phyloP scores from a whole-genome alignment of 2,888 invertebrate species.

The Drosophila suboccidentalis region DNA sequence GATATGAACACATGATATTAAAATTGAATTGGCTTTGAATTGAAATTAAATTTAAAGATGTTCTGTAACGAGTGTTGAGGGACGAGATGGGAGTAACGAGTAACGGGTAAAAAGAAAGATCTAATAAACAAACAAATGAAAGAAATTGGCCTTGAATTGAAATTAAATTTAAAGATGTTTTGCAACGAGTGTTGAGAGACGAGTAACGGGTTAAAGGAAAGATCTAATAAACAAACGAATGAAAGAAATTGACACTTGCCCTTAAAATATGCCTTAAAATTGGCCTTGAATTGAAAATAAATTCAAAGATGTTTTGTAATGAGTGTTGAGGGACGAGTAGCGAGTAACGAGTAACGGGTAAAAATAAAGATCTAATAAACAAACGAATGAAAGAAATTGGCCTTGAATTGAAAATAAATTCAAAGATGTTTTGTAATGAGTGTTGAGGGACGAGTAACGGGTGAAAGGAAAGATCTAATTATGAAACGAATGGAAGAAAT shows the following conservation, averaged over 20 bases:
- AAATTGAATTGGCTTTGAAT: background rate
- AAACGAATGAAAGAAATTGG: too few species aligned
- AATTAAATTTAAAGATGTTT: constrained; percentile 4
- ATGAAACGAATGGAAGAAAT: constrained; percentile 16
- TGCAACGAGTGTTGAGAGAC: constrained; percentile 16
- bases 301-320: too few species aligned
- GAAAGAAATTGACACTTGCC: constrained; percentile 1
- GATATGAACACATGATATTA: too few species aligned
- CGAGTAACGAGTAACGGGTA: too few species aligned
- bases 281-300: too few species aligned
- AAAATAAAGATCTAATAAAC: too few species aligned
- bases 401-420: constrained; percentile 1
- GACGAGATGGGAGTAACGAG: too few species aligned
- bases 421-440: constrained; percentile 12
- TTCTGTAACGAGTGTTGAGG: too few species aligned
- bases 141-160: background rate
- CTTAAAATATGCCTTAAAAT: constrained; percentile 29
- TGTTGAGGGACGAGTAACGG: constrained; percentile 19
- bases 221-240: constrained; percentile 19
- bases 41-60: background rate
- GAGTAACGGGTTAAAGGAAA: constrained; percentile 9
- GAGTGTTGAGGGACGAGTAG: too few species aligned
- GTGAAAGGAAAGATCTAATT: background rate
- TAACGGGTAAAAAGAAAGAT: too few species aligned
- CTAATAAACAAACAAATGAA: too few species aligned